Base-by-base conservation (phyloP, 2,797 vertebrate species). In the Oryzias sinensis region DNA sequence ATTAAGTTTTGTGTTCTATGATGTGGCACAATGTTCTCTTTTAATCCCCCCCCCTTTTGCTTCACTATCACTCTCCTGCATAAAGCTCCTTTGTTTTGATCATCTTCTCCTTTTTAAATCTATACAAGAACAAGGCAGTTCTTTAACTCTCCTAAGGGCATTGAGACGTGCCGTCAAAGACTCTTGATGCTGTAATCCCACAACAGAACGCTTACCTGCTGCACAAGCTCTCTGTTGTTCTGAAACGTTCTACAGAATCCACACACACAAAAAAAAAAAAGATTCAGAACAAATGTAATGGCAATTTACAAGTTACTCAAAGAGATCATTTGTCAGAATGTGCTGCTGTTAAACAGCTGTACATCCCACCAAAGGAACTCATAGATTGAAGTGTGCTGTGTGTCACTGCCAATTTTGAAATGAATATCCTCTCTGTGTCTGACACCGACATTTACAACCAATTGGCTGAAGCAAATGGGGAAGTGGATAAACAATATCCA, bases 361-460 rank as follows among this genome's bases (percentile, higher is more conserved):
- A 84, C 73, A 74, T 84, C 65, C 55, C 33, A 81, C 75, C 68
- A 81, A 73, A 79, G 68, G 70, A 62, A 76, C 84, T 86, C 59
- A 16, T 65, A 63, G 75, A 79, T 75, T 85, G 59, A 86, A 88
- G 84, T 78, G 84, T 77, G 79, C 71, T 82, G 60, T 58, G 72
- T 65, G 65, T 63, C 17, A 59, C 68, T 87, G 84, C 83, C 86
- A 87, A 81, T 87, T 87, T 54, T 58, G 81, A 86, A 88, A 88
- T 87, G 79, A 89, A 84, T 79, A 82, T 76, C 73, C 78, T 69
- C 86, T 69, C 63, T 70, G 63, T 50, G 62, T 84, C 82, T 74
- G 60, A 75, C 70, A 80, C 63, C 57, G 66, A 72, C 78, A 84
- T 86, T 81, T 80, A 66, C 70, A 69, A 62, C 81, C 74, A 75